Evolutionary conservation across 2,888 invertebrate genomes (phyloP), one percentile per base, ranked within the genome.

Genomic region (Ormyrus pomaceus): DNA sequence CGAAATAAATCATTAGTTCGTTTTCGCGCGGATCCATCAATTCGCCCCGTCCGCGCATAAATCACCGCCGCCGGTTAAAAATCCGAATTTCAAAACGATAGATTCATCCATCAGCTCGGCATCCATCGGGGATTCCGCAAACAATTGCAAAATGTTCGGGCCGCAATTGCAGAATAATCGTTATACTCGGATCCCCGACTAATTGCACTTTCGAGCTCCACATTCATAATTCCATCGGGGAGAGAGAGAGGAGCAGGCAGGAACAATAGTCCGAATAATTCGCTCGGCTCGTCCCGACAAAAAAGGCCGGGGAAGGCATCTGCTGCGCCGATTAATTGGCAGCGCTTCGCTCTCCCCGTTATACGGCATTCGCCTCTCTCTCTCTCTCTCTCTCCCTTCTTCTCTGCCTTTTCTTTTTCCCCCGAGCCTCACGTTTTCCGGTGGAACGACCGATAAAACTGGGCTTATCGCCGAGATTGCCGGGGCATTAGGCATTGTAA

Each of bases 401-500:
- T 19, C 53, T 59, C 19, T 19, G 19, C 19, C 19, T 19, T 19
- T 19, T 19, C 19, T 19, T 19, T 19, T 19, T 19, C 19, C 19
- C 19, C 19, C 19, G 19, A 19, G 19, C 19, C 50, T 19, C 48
- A 8, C 68, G 19, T 61, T 66, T 55, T 75, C 68, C 61, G 51
- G 77, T 64, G 56, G 55, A 69, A 62, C 69, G 69, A 76, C 69
- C 69, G 76, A 68, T 62, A 77, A 59, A 77, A 19, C 75, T 48
- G 45, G n/a, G 10, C 34, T n/a, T 9, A n/a, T 50, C 48, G 13
- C 10, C n/a, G 45, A 65, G 79, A 62, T 70, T 59, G 65, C 62
- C 74, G 66, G 70, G 19, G 70, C 68, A 75, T 75, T 66, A 69
- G 73, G 69, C 59, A 79, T 74, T 79, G 79, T 79, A 64, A 79